A percentile compares a stretch with the other conserved stretches of the same genome.
Evolutionary conservation across 2,888 invertebrate species (phyloP).

Genomic region (Cataglyphis rosenhaueri): DNA sequence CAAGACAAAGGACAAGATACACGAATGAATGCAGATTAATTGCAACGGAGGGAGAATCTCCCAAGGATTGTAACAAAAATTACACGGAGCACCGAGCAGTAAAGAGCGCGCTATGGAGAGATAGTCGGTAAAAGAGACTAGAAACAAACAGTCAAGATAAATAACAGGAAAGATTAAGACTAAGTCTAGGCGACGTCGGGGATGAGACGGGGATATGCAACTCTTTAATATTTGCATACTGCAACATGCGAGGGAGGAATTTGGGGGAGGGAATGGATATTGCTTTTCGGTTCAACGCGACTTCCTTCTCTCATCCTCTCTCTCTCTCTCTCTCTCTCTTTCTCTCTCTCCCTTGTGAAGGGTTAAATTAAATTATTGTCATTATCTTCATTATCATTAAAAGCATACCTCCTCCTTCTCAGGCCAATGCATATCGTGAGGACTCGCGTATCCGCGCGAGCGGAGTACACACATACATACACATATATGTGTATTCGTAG

Average conservation of each 20-base stretch:
- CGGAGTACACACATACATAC: background rate
- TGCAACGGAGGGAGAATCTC: conserved; percentile 14
- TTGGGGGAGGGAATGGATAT: background rate
- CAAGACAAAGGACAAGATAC: conserved; percentile 23
- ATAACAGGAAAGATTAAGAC: conserved; percentile 36
- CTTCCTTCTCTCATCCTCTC: conserved; percentile 59
- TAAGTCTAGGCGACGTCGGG: background rate
- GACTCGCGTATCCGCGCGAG: background rate
- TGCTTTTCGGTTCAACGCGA: conserved; percentile 65
- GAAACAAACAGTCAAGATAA: conserved; percentile 49
- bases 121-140: conserved; percentile 26
- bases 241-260: conserved; percentile 49
- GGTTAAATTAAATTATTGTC: conserved; percentile 70
- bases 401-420: conserved; percentile 15
- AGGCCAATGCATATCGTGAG: conserved; percentile 14
- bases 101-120: background rate
- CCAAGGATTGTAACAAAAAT: conserved; percentile 46
- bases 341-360: conserved; percentile 17
- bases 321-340: conserved; percentile 67
- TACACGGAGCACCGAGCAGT: conserved; percentile 3
- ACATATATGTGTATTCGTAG: background rate
- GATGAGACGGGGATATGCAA: background rate
- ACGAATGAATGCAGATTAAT: conserved; percentile 38
- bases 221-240: conserved; percentile 71
- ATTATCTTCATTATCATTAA: conserved; percentile 66